A percentile compares a stretch with the other conserved stretches of the same genome.
Conservation (phyloP, 2,888 invertebrate species). For the Globia sparganii region DNA sequence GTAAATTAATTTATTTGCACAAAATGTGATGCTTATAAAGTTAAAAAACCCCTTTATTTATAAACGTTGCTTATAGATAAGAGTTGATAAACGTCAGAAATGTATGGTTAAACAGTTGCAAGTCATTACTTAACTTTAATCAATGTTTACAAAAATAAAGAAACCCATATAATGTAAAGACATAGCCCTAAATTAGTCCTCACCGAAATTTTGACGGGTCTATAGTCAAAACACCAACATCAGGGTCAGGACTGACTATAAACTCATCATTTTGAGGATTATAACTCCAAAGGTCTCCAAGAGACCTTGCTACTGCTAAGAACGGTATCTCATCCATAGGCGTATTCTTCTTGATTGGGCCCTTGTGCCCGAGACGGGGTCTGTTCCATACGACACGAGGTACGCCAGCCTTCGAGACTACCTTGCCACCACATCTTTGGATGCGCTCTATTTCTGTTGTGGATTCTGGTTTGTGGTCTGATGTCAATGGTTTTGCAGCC, state of each 20-base stretch:
- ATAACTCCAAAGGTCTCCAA: conserved; percentile 99
- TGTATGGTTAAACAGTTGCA: too few species aligned
- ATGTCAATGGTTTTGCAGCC: conserved; percentile 95
- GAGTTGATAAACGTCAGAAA: too few species aligned
- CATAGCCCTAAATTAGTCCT: neutral
- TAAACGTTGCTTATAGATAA: too few species aligned
- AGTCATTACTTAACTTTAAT: too few species aligned
- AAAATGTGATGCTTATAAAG: neutral
- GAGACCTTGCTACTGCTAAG: conserved; percentile 98
- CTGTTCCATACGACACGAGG: conserved; percentile 99
- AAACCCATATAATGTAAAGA: neutral
- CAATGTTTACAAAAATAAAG: too few species aligned
- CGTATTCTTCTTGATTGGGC: conserved; percentile 97
- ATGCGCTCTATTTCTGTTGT: conserved; percentile 96
- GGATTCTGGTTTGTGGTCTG: conserved; percentile 98
- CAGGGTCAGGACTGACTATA: conserved; percentile 99
- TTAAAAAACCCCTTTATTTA: too few species aligned
- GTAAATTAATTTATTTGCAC: neutral
- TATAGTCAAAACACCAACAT: conserved; percentile 96
- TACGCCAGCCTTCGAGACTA: conserved; percentile 94
- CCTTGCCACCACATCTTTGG: conserved; percentile 94
- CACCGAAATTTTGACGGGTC: conserved; percentile 93
- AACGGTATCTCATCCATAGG: conserved; percentile 98
- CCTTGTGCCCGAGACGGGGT: conserved; percentile 94
- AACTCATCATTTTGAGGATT: conserved; percentile 97